Percentiles rank a stretch among this genome's conserved stretches.
Conservation (phyloP, 1,140 invertebrate species). For the Pristionchus pacificus region DNA sequence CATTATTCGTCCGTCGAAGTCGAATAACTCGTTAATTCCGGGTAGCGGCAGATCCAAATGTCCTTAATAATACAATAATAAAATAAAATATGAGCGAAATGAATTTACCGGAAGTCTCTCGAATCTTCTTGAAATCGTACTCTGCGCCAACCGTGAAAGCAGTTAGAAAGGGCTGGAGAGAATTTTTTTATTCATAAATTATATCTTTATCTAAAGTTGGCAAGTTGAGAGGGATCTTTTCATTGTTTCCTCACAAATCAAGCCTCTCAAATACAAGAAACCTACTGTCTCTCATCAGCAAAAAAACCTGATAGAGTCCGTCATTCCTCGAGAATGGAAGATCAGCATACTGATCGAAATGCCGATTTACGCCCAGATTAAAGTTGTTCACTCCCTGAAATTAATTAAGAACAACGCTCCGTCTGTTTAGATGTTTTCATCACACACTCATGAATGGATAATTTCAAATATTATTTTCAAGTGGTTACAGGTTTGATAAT, state of each 20-base stretch:
- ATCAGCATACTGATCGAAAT: slow-evolving; percentile 36
- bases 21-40: slow-evolving; percentile 35
- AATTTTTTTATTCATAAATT: background rate
- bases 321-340: slow-evolving; percentile 32
- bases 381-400: slow-evolving; percentile 34
- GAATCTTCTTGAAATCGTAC: slow-evolving; percentile 34
- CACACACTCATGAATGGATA: background rate
- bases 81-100: background rate
- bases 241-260: too few species aligned
- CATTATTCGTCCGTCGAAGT: slow-evolving; percentile 38
- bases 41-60: slow-evolving; percentile 34
- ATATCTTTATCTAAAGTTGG: background rate
- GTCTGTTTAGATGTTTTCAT: background rate
- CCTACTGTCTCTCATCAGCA: too few species aligned
- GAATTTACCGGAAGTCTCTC: slow-evolving; percentile 24
- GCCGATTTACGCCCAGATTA: slow-evolving; percentile 22
- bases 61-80: background rate
- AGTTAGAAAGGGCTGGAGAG: slow-evolving; percentile 33
- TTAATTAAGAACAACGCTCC: background rate
- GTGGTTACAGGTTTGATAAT: too few species aligned
- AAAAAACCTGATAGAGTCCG: slow-evolving; percentile 29
- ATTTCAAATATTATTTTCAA: too few species aligned
- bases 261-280: too few species aligned
- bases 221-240: too few species aligned
- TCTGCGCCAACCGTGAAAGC: slow-evolving; percentile 32